Conservation (phyloP, 2,888 invertebrate genomes). For the Lepidocyrtinus sp. region DNA sequence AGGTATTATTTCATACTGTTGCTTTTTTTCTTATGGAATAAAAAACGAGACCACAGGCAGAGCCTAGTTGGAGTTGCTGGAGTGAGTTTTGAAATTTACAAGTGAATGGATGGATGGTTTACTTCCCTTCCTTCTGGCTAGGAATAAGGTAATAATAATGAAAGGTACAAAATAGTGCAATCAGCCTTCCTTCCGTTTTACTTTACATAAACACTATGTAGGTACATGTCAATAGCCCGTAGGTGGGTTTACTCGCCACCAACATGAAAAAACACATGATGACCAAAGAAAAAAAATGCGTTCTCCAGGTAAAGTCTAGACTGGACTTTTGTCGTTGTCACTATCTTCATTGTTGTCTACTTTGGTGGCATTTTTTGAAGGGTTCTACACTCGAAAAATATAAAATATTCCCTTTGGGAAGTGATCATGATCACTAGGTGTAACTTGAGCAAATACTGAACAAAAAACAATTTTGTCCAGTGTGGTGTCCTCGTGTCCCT, state of each 20-base stretch:
- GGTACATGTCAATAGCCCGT: not conserved
- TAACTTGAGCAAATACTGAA: too few relatives aligned
- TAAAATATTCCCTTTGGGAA: not conserved
- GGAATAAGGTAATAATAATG: not conserved
- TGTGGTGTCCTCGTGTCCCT: constrained; percentile 17
- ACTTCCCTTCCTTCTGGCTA: not conserved
- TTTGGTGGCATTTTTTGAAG: constrained; percentile 44
- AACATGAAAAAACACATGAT: not conserved
- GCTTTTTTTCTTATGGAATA: not conserved
- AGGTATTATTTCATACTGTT: not conserved
- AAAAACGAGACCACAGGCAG: not conserved
- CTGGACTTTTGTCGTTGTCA: not conserved
- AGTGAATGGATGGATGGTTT: not conserved
- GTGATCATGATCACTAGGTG: not conserved
- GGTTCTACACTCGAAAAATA: constrained; percentile 43
- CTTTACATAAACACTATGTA: not conserved
- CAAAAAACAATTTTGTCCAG: constrained; percentile 27
- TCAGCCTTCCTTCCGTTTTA: constrained; percentile 40
- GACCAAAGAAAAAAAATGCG: not conserved
- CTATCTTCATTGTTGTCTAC: constrained; percentile 38
- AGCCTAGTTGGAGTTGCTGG: not conserved
- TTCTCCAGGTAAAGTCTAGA: not conserved
- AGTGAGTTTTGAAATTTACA: not conserved
- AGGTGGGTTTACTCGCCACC: not conserved
- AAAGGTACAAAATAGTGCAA: constrained; percentile 27